A percentile compares a stretch with the other conserved stretches of the same genome.
These are phyloP conservation scores for Poecilia velifera DNA, from an alignment of 2,797 vertebrate species.

Conservation along the genomic window DNA sequence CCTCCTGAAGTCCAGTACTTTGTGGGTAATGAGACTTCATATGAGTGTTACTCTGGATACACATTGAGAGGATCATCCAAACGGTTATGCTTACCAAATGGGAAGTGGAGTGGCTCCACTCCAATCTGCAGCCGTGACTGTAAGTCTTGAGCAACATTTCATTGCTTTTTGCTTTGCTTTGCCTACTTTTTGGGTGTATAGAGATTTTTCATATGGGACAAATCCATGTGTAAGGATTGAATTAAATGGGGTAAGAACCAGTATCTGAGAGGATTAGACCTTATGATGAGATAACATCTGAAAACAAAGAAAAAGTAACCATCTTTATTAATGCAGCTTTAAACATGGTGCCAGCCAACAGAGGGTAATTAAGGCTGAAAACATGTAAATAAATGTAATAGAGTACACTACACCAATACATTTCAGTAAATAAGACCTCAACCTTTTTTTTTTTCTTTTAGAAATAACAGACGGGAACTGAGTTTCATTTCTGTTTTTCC, in stretches of 20 bases:
- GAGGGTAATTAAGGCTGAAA: background rate
- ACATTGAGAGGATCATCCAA: slow-evolving; percentile 56
- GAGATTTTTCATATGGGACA: background rate
- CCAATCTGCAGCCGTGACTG: slow-evolving; percentile 73
- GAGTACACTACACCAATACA: background rate
- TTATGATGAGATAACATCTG: background rate
- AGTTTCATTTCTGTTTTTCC: background rate
- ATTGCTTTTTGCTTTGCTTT: background rate
- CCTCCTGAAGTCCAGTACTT: slow-evolving; percentile 65
- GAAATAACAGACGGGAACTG: background rate
- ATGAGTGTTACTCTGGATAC: slow-evolving; percentile 73
- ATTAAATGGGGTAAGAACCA: background rate
- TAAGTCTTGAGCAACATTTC: slow-evolving; percentile 45
- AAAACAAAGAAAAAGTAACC: background rate
- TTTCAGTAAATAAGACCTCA: background rate
- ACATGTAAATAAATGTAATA: background rate
- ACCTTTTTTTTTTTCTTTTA: background rate
- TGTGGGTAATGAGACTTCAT: slow-evolving; percentile 60
- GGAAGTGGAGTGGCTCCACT: slow-evolving; percentile 77
- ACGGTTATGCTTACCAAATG: slow-evolving; percentile 68
- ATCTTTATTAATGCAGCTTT: background rate
- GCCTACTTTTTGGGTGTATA: background rate
- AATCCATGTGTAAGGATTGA: background rate
- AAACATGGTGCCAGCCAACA: background rate
- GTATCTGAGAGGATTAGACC: background rate